phyloP scores from a whole-genome alignment of 1,140 invertebrate species.

The Achatina immaculata region DNA sequence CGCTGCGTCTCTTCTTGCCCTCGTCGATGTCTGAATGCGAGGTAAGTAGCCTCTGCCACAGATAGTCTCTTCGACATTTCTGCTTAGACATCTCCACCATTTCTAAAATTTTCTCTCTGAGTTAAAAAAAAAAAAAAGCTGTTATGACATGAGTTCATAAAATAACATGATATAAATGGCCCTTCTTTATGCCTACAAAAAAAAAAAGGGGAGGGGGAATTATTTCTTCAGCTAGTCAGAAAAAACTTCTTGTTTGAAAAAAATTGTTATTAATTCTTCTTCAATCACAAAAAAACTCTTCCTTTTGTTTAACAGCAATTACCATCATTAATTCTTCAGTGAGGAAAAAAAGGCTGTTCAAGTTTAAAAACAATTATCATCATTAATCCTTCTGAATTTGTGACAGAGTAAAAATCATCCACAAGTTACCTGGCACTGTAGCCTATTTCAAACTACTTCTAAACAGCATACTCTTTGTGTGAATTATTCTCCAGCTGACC shows the following conservation, averaged over 20 bases:
- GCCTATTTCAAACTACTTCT: too few relatives aligned
- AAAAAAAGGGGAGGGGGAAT: not conserved
- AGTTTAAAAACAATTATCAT: too few relatives aligned
- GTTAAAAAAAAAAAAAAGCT: constrained; percentile 16
- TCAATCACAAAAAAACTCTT: not conserved
- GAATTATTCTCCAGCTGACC: too few relatives aligned
- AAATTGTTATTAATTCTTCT: not conserved
- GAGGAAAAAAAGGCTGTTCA: too few relatives aligned
- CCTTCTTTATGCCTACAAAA: not conserved
- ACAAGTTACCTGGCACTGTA: too few relatives aligned
- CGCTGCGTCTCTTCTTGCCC: constrained; percentile 50
- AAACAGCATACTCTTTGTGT: too few relatives aligned
- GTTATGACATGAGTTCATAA: not conserved
- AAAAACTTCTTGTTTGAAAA: not conserved
- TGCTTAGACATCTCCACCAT: constrained; percentile 79
- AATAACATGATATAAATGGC: not conserved
- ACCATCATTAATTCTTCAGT: too few relatives aligned
- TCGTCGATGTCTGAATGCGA: constrained; percentile 63
- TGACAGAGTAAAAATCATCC: too few relatives aligned
- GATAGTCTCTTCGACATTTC: constrained; percentile 80
- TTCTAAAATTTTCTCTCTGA: constrained; percentile 74
- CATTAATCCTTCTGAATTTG: too few relatives aligned
- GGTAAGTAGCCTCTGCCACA: constrained; percentile 80
- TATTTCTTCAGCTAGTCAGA: too few relatives aligned
- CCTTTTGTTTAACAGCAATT: not conserved